Evolutionary conservation across 1,140 invertebrate genomes (phyloP), one percentile per base, ranked within the genome.

Genomic region (Danaus plexippus): DNA sequence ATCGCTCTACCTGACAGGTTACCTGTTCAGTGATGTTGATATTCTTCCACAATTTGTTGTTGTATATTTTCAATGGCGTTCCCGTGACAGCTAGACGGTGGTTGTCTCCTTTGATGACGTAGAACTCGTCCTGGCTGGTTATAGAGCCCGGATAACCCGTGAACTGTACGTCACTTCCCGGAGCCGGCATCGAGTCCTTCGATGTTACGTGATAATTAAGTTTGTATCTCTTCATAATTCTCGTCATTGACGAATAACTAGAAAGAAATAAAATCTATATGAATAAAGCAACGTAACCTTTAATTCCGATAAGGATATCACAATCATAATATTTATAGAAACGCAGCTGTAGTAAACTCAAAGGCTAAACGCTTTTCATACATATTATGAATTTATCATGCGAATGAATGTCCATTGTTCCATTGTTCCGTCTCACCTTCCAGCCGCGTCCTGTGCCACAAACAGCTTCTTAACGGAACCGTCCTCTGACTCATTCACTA

Each of bases 91-190:
- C 80, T 42, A 92, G 72, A 53, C 89, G 88, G 42, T 85, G 87
- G 9, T 90, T 78, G 2, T 71, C 59, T 9, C 90, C 89, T 43
- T 83, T 81, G 6, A 92, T 70, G 8, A 89, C 76, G 73, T 97
- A 97, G 78, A 94, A 97, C 69, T 98, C 96, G 79, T 98, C 96
- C 47, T 93, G 92, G 32, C 96, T 97, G 42, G 92, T 92, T 1
- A 98, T 71, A 0, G 93, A 90, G 11, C 94, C 97, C 0, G 97
- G 96, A 80, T 97, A 98, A 0, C 96, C 94, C 1, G 96, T 94
- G 82, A 97, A 96, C 9, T 91, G 90, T 54, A 95, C 90, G 8
- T 90, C 89, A 5, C 88, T 80, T 1, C 93, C 93, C 1, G 94
- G 91, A 15, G 94, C 91, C 1, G 86, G 68, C 9, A 92, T 89